phyloP scores from a whole-genome alignment of 2,888 invertebrate genomes.

The Dilophus febrilis region DNA sequence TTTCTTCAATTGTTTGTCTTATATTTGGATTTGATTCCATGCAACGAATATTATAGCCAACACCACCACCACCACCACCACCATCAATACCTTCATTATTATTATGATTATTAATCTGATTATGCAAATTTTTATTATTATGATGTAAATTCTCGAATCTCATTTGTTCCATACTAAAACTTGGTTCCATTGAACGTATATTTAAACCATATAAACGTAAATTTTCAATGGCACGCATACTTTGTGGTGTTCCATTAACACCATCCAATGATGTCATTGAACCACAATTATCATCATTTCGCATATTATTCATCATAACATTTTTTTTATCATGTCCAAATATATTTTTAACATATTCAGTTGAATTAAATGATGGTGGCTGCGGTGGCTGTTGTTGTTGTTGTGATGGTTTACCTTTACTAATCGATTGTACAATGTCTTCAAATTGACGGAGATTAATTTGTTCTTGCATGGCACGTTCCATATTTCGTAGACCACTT shows the following conservation, averaged over 20 bases:
- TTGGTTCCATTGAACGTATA: constrained; percentile 18
- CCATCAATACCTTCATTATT: too few species aligned
- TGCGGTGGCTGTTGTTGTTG: too few species aligned
- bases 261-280: constrained; percentile 13
- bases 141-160: constrained; percentile 10
- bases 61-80: too few species aligned
- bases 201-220: constrained; percentile 9
- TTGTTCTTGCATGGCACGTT: constrained; percentile 31
- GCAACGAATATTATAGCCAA: constrained; percentile 7
- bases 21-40: constrained; percentile 15
- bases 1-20: constrained; percentile 11
- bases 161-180: constrained; percentile 14
- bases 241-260: constrained; percentile 7
- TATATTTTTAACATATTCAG: constrained; percentile 12
- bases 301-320: too few species aligned
- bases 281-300: too few species aligned
- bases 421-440: constrained; percentile 15
- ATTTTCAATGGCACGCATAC: constrained; percentile 11
- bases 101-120: background rate
- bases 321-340: too few species aligned
- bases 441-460: constrained; percentile 27
- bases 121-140: too few species aligned
- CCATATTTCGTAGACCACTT: constrained; percentile 30
- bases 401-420: too few species aligned
- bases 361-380: constrained; percentile 9